phyloP scores from a whole-genome alignment of 2,113 vertebrate genomes.

The Cottus gobio region DNA sequence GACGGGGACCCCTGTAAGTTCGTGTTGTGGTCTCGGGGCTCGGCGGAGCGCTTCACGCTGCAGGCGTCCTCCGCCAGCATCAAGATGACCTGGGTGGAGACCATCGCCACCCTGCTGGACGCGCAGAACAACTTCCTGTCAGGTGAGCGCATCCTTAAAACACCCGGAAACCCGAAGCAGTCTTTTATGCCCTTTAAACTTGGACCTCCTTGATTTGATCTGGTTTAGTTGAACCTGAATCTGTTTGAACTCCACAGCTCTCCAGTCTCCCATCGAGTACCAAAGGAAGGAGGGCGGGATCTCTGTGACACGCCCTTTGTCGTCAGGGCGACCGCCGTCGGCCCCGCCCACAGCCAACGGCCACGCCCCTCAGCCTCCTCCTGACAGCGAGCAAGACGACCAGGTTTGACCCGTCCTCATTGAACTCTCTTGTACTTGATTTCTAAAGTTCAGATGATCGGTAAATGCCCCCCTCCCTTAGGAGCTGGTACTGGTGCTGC shows the following conservation, averaged over 20 bases:
- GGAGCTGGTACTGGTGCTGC: constrained; percentile 90
- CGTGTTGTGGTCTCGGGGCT: constrained; percentile 91
- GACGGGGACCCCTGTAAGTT: constrained; percentile 96
- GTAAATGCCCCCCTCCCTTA: constrained; percentile 24
- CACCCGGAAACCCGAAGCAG: background rate
- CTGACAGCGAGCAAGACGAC: constrained; percentile 88
- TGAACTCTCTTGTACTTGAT: background rate
- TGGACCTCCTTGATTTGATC: background rate
- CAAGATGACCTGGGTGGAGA: constrained; percentile 93
- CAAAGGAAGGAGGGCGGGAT: constrained; percentile 90
- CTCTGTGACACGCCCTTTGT: constrained; percentile 86
- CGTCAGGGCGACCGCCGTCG: constrained; percentile 84
- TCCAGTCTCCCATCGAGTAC: constrained; percentile 97
- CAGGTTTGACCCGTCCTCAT: constrained; percentile 77
- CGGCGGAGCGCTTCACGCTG: constrained; percentile 91
- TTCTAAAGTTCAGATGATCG: background rate
- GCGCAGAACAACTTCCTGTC: constrained; percentile 96
- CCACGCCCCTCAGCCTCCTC: constrained; percentile 88
- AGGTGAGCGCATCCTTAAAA: constrained; percentile 76
- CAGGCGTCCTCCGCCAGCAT: constrained; percentile 93
- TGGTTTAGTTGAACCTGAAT: background rate
- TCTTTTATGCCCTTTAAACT: too few relatives aligned
- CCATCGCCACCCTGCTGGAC: constrained; percentile 92
- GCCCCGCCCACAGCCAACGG: constrained; percentile 93
- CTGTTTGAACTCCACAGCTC: constrained; percentile 80